Evolutionary conservation across 2,888 invertebrate genomes (phyloP), one percentile per base, ranked within the genome.

Genomic region (Clivina fossor): DNA sequence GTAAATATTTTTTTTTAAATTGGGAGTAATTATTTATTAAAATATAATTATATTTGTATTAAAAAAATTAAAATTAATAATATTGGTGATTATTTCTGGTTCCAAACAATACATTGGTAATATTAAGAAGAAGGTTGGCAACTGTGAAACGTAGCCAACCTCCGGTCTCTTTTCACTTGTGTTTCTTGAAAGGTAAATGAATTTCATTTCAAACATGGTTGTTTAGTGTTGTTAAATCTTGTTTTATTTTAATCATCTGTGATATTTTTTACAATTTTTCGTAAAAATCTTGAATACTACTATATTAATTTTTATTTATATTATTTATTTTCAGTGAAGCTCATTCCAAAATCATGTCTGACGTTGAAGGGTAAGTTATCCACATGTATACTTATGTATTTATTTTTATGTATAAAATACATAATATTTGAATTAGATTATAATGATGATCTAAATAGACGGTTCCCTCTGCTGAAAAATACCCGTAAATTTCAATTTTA

Each of bases 331-430:
- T 55, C 55, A 55, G 55, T 35, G 47, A 30, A 47, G 38, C 38
- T 15, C 33, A 37, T 47, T 46, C 44, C 46, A 38, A 15, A 55
- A 54, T 26, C 43, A 89, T 89, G 89, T 87, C 88, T 70, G 88
- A 89, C 77, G 84, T 84, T 71, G 88, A 88, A 78, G 85, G 83
- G 88, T 89, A 80, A 88, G 88, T 87, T n/a, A 72, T 64, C 67
- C 68, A 57, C 63, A 63, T 56, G 56, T 60, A 57, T 57, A 53
- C 8, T 24, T 19, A 28, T 47, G 16, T 26, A 9, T 16, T 28
- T 32, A 1, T 16, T 7, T 32, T 35, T 13, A 24, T 47, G 19
- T 30, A 40, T 26, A 32, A 44, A 33, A 43, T 24, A 8, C 13
- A 13, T 35, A 33, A 7, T 18, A 18, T 54, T 48, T 50, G 30